A percentile compares a stretch with the other conserved stretches of the same genome.
Evolutionary conservation across 1,140 invertebrate genomes (phyloP).

Genomic region (Subanguina moxae): DNA sequence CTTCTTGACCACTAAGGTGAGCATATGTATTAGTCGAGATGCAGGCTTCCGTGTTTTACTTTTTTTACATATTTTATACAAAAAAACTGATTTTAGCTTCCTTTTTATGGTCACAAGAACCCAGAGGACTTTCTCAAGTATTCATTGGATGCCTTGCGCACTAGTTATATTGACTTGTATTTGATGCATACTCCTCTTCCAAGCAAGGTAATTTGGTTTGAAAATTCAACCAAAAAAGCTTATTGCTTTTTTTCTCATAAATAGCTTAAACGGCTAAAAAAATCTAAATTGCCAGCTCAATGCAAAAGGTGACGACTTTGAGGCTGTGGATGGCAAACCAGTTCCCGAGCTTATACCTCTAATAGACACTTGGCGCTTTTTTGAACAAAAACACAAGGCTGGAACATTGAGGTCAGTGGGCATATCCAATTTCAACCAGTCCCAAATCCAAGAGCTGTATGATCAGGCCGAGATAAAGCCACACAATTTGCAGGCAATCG

Average conservation of each 20-base stretch:
- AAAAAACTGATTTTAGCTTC: conserved; percentile 10
- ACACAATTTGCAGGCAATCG: conserved; percentile 36
- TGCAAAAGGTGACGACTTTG: background rate
- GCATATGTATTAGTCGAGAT: background rate
- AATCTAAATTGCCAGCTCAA: background rate
- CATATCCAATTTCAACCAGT: conserved; percentile 60
- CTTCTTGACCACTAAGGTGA: conserved; percentile 71
- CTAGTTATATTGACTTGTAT: conserved; percentile 43
- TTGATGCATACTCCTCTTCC: conserved; percentile 61
- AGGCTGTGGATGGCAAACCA: conserved; percentile 2
- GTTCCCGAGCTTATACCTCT: conserved; percentile 39
- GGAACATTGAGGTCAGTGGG: conserved; percentile 60
- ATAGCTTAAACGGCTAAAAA: background rate
- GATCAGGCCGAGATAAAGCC: conserved; percentile 39
- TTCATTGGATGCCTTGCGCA: conserved; percentile 34
- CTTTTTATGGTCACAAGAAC: background rate
- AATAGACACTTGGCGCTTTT: conserved; percentile 41
- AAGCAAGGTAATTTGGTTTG: conserved; percentile 54
- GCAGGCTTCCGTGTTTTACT: background rate
- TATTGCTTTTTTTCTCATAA: background rate
- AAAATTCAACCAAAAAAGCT: background rate
- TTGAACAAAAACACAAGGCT: conserved; percentile 58
- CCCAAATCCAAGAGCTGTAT: conserved; percentile 51
- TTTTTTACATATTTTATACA: background rate
- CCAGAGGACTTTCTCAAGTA: conserved; percentile 9